Evolutionary conservation across 2,797 vertebrate species (phyloP).

Genomic region (Muscicapa striata): DNA sequence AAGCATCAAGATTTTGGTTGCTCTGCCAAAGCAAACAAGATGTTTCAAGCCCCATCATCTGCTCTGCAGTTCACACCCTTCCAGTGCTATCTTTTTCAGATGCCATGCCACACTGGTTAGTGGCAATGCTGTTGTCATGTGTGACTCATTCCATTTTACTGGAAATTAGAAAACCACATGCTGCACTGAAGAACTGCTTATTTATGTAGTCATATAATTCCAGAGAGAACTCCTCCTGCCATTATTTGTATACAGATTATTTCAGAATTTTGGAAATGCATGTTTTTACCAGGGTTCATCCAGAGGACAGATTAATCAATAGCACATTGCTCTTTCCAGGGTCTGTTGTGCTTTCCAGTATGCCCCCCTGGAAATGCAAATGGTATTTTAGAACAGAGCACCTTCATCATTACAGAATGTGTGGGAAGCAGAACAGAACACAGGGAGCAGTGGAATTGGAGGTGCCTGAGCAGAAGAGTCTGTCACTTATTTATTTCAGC

Average conservation of each 20-base stretch:
- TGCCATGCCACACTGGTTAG: conserved; percentile 63
- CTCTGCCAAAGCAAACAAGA: conserved; percentile 66
- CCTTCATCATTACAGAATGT: not conserved
- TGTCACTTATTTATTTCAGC: not conserved
- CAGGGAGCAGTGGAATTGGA: not conserved
- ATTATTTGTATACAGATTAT: conserved; percentile 24
- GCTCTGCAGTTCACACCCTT: conserved; percentile 67
- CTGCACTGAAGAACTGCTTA: conserved; percentile 50
- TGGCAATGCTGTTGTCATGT: conserved; percentile 51
- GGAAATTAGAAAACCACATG: conserved; percentile 66
- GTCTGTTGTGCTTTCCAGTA: not conserved
- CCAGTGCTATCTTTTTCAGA: conserved; percentile 63
- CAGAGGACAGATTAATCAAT: conserved; percentile 31
- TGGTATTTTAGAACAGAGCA: not conserved
- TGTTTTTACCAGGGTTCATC: not conserved
- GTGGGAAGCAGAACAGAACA: conserved; percentile 25
- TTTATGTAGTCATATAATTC: conserved; percentile 25
- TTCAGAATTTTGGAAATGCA: conserved; percentile 18
- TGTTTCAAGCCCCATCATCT: conserved; percentile 61
- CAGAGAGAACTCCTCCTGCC: conserved; percentile 27
- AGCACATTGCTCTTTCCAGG: not conserved
- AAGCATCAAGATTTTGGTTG: conserved; percentile 48
- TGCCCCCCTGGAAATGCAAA: conserved; percentile 1
- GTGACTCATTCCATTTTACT: conserved; percentile 70
- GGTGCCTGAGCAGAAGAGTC: not conserved